Evolutionary conservation across 2,113 vertebrate genomes (phyloP), one percentile per base, ranked within the genome.

Genomic region (Apodemus sylvaticus): DNA sequence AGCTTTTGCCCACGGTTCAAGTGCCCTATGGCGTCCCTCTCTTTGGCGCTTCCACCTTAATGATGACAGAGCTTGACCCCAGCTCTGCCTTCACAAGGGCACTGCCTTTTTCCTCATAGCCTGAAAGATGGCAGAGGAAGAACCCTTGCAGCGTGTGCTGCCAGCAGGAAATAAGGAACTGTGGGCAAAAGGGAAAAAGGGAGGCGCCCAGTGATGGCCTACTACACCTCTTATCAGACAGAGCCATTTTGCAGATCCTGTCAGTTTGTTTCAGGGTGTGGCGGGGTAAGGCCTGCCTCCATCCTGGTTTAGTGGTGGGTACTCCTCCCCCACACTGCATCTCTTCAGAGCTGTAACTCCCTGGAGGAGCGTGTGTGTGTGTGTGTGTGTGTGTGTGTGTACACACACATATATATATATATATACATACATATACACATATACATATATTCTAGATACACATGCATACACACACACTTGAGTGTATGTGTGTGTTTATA

Each of bases 221-320:
- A 45, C 88, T 62, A 31, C 29, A 45, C 71, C 39, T 76, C 73
- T 77, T 87, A 78, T 55, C 45, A 55, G 17, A 26, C 60, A 39
- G 90, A 96, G 88, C 96, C 90, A 26, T 95, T 95, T 97, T 94
- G 90, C 34, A 34, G 79, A 24, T 45, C 53, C 55, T 66, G 39
- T 68, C 90, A 74, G 91, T 1, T 81, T 14, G 66, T 51, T 90
- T 96, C 70, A 34, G 96, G 94, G 74, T 96, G 86, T 29, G 79
- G 22, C 48, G 0, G 22, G 71, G 29, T 85, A 58, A 68, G 60
- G 68, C 42, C 87, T 45, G 71, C 39, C 53, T 74, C 53, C 3
- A 29, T 55, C 53, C 70, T 60, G 53, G 53, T 29, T n/a, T 58
- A 26, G 36, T 55, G 36, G 48, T 73, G 51, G 86, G 68, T 73